Base-by-base conservation (phyloP, 2,797 vertebrate genomes). In the Salmo trutta region DNA sequence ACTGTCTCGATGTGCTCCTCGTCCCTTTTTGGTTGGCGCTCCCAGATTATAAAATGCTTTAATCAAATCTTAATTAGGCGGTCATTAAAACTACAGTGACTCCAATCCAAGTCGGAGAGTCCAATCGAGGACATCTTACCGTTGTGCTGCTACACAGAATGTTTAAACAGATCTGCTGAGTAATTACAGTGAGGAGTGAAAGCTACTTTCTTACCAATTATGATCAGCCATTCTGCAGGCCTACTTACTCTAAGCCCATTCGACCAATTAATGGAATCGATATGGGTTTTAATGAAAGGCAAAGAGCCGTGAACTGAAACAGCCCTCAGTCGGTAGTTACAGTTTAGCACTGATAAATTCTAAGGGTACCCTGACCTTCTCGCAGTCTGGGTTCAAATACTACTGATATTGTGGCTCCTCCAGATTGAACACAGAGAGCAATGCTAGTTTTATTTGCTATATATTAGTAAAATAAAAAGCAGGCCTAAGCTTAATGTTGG, bases 21-120 rank as follows among this genome's bases (percentile, higher is more conserved):
- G 54, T 59, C 15, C 66, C 66, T 31, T 36, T 36, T 65, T 21
- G 3, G 33, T 47, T 47, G 41, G 36, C 36, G 2, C 68, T 70
- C 2, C 6, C 16, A 36, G 17, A 21, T 70, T 15, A 41, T 47
- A 70, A 70, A 47, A 19, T 19, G n/a, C 19, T 70, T 8, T n/a
- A n/a, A 17, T 53, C 74, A 33, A 52, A 73, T 74, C 65, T 70
- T 36, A 70, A 74, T 74, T 70, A 67, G 24, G 21, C 6, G 19
- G 33, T 74, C 41, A 74, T 77, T 80, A 65, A 47, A 52, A 70
- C 52, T 27, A 27, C 74, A 74, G 47, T 4, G 21, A 69, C 65
- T 74, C 52, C 14, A 69, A 31, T 52, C 47, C 75, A 47, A n/a
- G 69, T 4, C 16, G 29, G 31, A 36, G 59, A 8, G 33, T 41